These are phyloP conservation scores for Rousettus madagascariensis DNA, from an alignment of 2,797 vertebrate genomes.

Conservation along the genomic window DNA sequence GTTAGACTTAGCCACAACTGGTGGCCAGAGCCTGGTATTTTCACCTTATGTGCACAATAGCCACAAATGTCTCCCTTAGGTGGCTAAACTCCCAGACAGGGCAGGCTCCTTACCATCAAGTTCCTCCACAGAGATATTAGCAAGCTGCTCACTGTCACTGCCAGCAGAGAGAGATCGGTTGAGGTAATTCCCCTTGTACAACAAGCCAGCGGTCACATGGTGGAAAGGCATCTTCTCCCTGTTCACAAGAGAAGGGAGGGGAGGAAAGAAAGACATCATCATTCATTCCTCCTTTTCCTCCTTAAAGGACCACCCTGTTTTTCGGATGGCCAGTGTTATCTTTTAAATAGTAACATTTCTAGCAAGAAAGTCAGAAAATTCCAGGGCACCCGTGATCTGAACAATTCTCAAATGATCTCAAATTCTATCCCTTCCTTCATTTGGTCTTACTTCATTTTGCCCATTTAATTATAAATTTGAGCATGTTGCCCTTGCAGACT, in stretches of 20 bases:
- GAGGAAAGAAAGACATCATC: background rate
- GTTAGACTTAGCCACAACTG: background rate
- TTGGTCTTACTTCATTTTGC: background rate
- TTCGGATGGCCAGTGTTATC: background rate
- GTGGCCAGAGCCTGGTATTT: background rate
- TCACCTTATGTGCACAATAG: background rate
- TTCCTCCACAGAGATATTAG: conserved; percentile 95
- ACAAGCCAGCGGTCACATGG: conserved; percentile 94
- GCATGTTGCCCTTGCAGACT: background rate
- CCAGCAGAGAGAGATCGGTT: conserved; percentile 93
- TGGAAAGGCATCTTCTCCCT: conserved; percentile 99
- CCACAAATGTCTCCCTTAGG: background rate
- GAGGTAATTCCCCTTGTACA: conserved; percentile 97
- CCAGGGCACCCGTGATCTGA: background rate
- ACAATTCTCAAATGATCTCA: background rate
- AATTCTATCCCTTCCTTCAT: background rate
- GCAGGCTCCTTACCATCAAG: conserved; percentile 89
- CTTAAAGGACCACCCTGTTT: background rate
- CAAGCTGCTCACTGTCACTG: conserved; percentile 94
- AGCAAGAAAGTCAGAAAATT: background rate
- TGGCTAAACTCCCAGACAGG: background rate
- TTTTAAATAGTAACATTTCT: background rate
- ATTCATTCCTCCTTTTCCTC: background rate
- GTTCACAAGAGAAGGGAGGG: background rate
- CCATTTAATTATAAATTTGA: background rate